These are phyloP conservation scores for Heliconius sara DNA, from an alignment of 2,888 invertebrate species.

Conservation along the genomic window DNA sequence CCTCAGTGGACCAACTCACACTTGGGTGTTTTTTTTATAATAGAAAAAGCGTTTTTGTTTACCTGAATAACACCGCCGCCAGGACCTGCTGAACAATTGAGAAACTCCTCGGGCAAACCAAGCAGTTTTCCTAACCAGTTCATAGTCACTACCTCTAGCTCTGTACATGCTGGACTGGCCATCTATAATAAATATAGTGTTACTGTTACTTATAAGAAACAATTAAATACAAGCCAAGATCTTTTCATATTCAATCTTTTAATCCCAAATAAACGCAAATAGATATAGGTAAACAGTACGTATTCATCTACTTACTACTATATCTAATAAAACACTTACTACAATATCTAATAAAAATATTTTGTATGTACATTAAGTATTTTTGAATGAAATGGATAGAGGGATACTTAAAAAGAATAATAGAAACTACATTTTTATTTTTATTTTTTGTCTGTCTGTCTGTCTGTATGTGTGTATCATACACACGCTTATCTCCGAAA, in stretches of 20 bases:
- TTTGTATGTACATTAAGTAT: too few relatives aligned
- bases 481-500: too few relatives aligned
- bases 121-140: constrained; percentile 96
- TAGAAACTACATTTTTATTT: too few relatives aligned
- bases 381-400: too few relatives aligned
- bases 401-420: too few relatives aligned
- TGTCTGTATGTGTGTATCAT: too few relatives aligned
- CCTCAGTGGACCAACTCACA: background rate
- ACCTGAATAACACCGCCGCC: constrained; percentile 95
- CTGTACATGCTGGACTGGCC: constrained; percentile 94
- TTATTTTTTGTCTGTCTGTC: too few relatives aligned
- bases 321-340: too few relatives aligned
- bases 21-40: background rate
- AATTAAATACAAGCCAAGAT: background rate
- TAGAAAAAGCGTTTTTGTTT: constrained; percentile 39
- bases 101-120: constrained; percentile 91
- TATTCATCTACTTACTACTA: too few relatives aligned
- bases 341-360: too few relatives aligned
- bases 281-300: background rate
- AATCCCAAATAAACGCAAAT: background rate
- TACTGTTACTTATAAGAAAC: background rate
- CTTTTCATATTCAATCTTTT: too few relatives aligned
- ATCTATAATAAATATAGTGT: constrained; percentile 77
- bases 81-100: constrained; percentile 89
- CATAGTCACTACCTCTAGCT: constrained; percentile 95